Evolutionary conservation across 1,140 invertebrate species (phyloP), one percentile per base, ranked within the genome.

Genomic region (Diorhabda carinulata): DNA sequence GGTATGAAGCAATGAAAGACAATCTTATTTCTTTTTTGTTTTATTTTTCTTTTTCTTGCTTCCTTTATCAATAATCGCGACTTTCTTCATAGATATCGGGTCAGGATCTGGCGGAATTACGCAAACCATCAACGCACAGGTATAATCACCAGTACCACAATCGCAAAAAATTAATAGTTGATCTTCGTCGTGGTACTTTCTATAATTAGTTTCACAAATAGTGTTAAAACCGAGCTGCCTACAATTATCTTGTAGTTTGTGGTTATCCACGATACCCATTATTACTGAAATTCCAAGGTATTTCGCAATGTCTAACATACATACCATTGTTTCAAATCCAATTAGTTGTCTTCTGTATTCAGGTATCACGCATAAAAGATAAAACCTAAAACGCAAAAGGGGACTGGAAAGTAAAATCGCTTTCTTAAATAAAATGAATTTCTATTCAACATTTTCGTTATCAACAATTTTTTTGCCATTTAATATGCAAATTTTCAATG

Each of bases 111-210:
- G 71, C 44, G 76, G 73, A 6, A 78, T 74, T 9, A 61, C 47
- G 3, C 77, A 74, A 2, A 77, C 84, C 86, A 89, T 88, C 10
- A 88, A 76, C 5, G 86, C 84, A 10, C 83, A 86, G 2, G 86
- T 84, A 66, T 86, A 86, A 78, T 88, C 88, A 3, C 86, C 86
- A 3, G 81, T 75, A 3, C 87, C 87, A 0, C 85, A 83, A 73
- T 87, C 83, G 66, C 80, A 81, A 72, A 88, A 88, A 2, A 87
- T 78, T 45, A 87, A 74, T 73, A 84, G 76, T 70, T 83, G 70
- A 4, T 84, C 81, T 70, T 86, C 73, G 64, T 86, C 78, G 5
- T 84, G 67, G 81, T 87, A 89, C 59, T 82, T 80, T 2, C 81
- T 78, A 70, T 88, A 89, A 25, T 81, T 82, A 8, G 88, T 83